These are phyloP conservation scores for Pygmarrhopalites habei DNA, from an alignment of 1,140 invertebrate genomes.

Conservation along the genomic window DNA sequence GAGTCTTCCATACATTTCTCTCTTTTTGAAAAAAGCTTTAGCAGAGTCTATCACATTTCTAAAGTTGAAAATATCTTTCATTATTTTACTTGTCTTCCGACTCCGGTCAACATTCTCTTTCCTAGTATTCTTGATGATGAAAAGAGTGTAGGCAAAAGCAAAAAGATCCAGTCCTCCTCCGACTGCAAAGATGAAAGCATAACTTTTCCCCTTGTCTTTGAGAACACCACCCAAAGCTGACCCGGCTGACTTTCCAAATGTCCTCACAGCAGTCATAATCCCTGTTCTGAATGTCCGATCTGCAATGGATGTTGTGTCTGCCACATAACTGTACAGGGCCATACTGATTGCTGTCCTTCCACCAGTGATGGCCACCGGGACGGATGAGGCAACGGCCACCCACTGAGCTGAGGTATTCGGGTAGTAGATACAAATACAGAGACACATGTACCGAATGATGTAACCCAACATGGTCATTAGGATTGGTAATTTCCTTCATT, in stretches of 20 bases:
- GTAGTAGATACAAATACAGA: conserved; percentile 68
- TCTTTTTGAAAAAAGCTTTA: conserved; percentile 29
- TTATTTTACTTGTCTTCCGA: not conserved
- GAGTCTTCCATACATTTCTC: conserved; percentile 11
- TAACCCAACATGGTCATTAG: conserved; percentile 72
- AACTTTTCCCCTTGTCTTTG: conserved; percentile 14
- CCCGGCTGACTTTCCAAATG: conserved; percentile 29
- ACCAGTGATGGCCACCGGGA: conserved; percentile 44
- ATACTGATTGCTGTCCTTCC: conserved; percentile 44
- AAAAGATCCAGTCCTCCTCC: conserved; percentile 29
- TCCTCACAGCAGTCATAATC: conserved; percentile 40
- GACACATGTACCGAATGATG: conserved; percentile 63
- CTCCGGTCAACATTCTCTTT: conserved; percentile 11
- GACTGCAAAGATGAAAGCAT: conserved; percentile 32
- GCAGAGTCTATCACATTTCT: conserved; percentile 28
- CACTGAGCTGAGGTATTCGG: conserved; percentile 15
- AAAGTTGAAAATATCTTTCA: conserved; percentile 30
- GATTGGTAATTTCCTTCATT: conserved; percentile 77
- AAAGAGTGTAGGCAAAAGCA: conserved; percentile 22
- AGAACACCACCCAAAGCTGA: conserved; percentile 28
- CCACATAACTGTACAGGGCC: conserved; percentile 46
- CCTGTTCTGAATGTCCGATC: conserved; percentile 44
- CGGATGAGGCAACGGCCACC: conserved; percentile 41
- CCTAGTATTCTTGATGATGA: conserved; percentile 28
- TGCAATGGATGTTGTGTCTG: conserved; percentile 41